These are phyloP conservation scores for Cassiopea andromeda DNA, from an alignment of 30 jellyfish, hydroid and myxozoan species.

Conservation along the genomic window DNA sequence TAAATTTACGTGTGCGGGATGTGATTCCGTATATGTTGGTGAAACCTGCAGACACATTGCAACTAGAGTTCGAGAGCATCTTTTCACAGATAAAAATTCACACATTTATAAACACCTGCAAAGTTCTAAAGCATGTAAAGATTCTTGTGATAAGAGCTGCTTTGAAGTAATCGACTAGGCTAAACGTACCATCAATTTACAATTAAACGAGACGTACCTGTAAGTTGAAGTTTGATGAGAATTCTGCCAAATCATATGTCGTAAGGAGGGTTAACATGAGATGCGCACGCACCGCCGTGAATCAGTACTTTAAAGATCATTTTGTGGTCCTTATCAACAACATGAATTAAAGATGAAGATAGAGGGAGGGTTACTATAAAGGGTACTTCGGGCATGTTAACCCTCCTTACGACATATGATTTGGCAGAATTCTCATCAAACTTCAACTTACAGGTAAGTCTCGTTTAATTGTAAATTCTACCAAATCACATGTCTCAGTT, in stretches of 20 bases:
- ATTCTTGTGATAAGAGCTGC: too few species aligned
- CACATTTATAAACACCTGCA: too few species aligned
- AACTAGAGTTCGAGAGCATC: too few species aligned
- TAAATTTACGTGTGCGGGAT: too few species aligned
- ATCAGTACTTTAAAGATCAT: conserved; percentile 48
- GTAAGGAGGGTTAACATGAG: conserved; percentile 43
- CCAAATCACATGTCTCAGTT: conserved; percentile 42
- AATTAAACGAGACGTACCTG: conserved; percentile 73
- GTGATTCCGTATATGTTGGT: too few species aligned
- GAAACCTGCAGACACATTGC: too few species aligned
- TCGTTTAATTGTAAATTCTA: conserved; percentile 34
- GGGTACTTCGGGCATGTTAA: conserved; percentile 40
- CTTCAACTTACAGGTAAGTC: conserved; percentile 54
- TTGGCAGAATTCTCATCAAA: conserved; percentile 64
- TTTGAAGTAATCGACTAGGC: too few species aligned
- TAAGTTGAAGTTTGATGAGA: conserved; percentile 9
- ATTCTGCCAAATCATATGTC: conserved; percentile 52
- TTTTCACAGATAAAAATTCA: too few species aligned
- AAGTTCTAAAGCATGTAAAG: too few species aligned
- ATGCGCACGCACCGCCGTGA: conserved; percentile 39
- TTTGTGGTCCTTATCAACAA: conserved; percentile 54
- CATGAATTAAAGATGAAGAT: not conserved
- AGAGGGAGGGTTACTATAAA: conserved; percentile 12
- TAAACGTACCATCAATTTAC: too few species aligned
- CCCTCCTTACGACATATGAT: conserved; percentile 43